Evolutionary conservation across 2,888 invertebrate species (phyloP).

Genomic region (Listrodromus nycthemerus): DNA sequence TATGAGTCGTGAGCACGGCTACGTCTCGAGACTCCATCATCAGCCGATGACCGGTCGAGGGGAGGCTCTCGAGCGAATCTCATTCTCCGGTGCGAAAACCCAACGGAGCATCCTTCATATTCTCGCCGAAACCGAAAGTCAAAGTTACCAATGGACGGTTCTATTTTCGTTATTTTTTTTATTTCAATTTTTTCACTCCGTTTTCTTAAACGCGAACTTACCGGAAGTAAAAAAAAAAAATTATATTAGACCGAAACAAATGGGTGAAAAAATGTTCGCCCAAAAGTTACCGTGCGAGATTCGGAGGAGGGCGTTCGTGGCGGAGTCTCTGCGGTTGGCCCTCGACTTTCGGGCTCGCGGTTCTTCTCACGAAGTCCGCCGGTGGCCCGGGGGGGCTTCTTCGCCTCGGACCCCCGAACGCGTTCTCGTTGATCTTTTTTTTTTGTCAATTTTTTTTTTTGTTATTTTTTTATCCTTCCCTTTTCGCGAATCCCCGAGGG

Average conservation of each 20-base stretch:
- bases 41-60: slow-evolving; percentile 25
- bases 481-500: slow-evolving; percentile 71
- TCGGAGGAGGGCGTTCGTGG: neutral
- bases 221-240: neutral
- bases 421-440: slow-evolving; percentile 44
- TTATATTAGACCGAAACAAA: neutral
- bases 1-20: slow-evolving; percentile 23
- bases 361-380: slow-evolving; percentile 58
- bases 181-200: no score
- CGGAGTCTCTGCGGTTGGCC: slow-evolving; percentile 3
- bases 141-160: neutral
- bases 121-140: slow-evolving; percentile 28
- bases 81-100: neutral
- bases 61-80: slow-evolving; percentile 8
- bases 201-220: neutral
- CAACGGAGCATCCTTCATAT: neutral
- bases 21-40: slow-evolving; percentile 22
- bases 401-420: slow-evolving; percentile 56
- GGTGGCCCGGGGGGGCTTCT: slow-evolving; percentile 38
- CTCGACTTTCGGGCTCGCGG: slow-evolving; percentile 50
- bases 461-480: slow-evolving; percentile 36
- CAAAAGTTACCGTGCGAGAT: slow-evolving; percentile 11
- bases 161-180: neutral
- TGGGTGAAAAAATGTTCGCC: neutral
- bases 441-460: slow-evolving; percentile 56